phyloP scores from a whole-genome alignment of 2,113 vertebrate species.

The Catagonus wagneri region DNA sequence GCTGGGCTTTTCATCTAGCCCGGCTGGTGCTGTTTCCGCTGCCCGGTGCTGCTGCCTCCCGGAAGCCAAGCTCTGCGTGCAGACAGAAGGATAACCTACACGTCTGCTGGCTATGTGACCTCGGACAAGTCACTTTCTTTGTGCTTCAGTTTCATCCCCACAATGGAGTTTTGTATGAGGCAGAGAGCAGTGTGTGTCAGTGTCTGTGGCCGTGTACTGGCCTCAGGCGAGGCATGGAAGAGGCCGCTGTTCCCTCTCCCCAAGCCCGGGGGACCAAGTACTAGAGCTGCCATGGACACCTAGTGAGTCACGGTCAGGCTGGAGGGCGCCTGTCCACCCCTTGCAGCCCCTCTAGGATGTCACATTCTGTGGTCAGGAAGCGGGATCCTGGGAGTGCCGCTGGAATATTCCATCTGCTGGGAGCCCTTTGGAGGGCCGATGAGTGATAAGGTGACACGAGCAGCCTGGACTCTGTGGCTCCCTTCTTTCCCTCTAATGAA shows the following conservation, averaged over 20 bases:
- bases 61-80: neutral
- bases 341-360: constrained; percentile 4
- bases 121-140: neutral
- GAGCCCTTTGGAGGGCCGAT: constrained; percentile 59
- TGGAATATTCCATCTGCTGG: constrained; percentile 58
- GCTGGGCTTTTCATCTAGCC: neutral
- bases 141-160: neutral
- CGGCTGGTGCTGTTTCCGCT: neutral
- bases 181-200: neutral
- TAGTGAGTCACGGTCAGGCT: neutral
- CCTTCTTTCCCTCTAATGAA: constrained; percentile 65
- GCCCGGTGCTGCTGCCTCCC: neutral
- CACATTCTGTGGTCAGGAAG: constrained; percentile 59
- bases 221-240: neutral
- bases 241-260: neutral
- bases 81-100: neutral
- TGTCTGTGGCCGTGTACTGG: neutral
- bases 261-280: neutral
- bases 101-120: neutral
- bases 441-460: constrained; percentile 73
- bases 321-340: neutral
- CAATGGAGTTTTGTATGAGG: neutral
- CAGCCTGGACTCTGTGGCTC: constrained; percentile 31
- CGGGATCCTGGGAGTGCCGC: neutral
- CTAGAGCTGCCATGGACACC: neutral